Conservation (phyloP, 2,797 vertebrate genomes). For the Ataeniobius toweri region DNA sequence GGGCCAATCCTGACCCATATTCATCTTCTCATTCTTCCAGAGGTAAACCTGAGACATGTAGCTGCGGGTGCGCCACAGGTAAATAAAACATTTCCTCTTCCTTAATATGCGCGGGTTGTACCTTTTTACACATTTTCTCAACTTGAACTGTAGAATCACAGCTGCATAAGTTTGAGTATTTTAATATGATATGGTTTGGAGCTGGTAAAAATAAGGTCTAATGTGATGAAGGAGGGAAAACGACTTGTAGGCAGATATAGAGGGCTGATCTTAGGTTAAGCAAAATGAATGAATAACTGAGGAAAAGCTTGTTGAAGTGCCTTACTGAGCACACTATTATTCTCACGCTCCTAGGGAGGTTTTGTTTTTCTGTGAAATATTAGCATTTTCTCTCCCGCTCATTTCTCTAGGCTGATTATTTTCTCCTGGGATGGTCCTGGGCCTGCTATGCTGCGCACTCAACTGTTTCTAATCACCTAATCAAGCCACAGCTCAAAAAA, state of each 20-base stretch:
- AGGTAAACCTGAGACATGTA: conserved; percentile 28
- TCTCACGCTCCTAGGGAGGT: not conserved
- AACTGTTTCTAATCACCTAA: not conserved
- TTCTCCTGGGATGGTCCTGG: not conserved
- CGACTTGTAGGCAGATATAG: not conserved
- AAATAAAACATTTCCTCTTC: conserved; percentile 36
- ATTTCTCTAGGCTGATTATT: not conserved
- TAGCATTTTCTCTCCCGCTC: not conserved
- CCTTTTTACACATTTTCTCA: conserved; percentile 15
- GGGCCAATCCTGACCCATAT: conserved; percentile 72
- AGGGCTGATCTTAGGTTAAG: conserved; percentile 9
- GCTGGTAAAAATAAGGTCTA: conserved; percentile 11
- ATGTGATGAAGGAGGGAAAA: conserved; percentile 8
- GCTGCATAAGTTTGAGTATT: conserved; percentile 30
- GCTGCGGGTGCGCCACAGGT: conserved; percentile 49
- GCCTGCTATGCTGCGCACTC: not conserved
- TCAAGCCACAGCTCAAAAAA: not conserved
- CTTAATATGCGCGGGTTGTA: conserved; percentile 17
- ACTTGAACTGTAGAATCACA: not conserved
- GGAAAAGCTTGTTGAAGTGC: conserved; percentile 14
- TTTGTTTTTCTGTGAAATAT: not conserved
- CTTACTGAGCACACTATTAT: conserved; percentile 14
- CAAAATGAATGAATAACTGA: conserved; percentile 2
- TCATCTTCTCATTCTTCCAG: conserved; percentile 48
- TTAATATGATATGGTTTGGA: conserved; percentile 36